Percentiles rank a stretch among this genome's conserved stretches.
These are phyloP conservation scores for Galaxias olidus DNA, from an alignment of 2,797 vertebrate genomes.

Conservation along the genomic window DNA sequence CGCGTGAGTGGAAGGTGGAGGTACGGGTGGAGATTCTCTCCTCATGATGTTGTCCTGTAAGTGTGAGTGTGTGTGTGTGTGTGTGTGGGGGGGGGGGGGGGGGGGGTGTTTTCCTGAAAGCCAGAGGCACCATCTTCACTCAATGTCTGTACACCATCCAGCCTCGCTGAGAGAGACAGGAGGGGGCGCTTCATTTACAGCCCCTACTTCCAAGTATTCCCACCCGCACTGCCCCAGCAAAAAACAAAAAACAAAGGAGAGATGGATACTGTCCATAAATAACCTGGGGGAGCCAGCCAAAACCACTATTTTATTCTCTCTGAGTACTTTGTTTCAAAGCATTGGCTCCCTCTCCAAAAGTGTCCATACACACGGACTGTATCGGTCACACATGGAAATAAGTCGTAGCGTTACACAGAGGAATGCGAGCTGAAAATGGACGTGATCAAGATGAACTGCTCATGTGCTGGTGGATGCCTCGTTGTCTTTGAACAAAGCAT, in stretches of 20 bases:
- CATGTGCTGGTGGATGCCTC: neutral
- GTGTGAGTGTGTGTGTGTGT: slow-evolving; percentile 2
- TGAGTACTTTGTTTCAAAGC: slow-evolving; percentile 57
- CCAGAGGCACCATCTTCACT: slow-evolving; percentile 41
- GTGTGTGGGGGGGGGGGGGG: slow-evolving; percentile 9
- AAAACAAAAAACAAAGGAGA: slow-evolving; percentile 65
- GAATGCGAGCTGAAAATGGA: neutral
- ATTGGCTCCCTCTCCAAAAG: slow-evolving; percentile 27
- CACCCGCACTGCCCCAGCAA: slow-evolving; percentile 62
- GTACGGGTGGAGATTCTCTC: slow-evolving; percentile 44
- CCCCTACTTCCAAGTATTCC: slow-evolving; percentile 67
- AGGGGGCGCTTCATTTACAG: slow-evolving; percentile 48
- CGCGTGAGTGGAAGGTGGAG: slow-evolving; percentile 35
- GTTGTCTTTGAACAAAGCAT: neutral
- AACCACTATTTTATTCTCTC: slow-evolving; percentile 65
- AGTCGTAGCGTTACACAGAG: slow-evolving; percentile 25
- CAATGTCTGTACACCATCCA: slow-evolving; percentile 17
- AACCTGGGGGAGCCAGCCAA: slow-evolving; percentile 63
- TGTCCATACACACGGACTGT: slow-evolving; percentile 50
- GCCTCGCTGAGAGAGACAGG: slow-evolving; percentile 13
- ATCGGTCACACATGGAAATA: slow-evolving; percentile 35
- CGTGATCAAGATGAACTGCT: neutral
- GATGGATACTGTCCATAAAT: slow-evolving; percentile 75
- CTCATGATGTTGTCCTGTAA: slow-evolving; percentile 13
- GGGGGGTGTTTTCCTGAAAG: slow-evolving; percentile 20